phyloP scores from a whole-genome alignment of 2,797 vertebrate genomes.

The Tadarida brasiliensis region DNA sequence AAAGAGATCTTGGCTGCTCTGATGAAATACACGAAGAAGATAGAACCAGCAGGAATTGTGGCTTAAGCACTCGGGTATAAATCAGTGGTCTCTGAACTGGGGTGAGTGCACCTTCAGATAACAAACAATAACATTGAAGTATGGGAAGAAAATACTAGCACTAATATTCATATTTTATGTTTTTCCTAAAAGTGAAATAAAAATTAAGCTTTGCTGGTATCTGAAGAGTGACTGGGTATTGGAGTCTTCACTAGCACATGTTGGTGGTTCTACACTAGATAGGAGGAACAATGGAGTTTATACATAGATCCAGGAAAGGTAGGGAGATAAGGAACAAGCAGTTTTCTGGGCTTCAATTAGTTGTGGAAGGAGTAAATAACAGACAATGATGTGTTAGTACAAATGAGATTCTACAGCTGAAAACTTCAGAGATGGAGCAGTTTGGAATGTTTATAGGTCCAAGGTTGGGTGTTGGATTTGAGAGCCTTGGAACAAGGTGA shows the following conservation, averaged over 20 bases:
- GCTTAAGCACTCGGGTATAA: not conserved
- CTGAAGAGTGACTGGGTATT: not conserved
- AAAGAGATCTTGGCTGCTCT: not conserved
- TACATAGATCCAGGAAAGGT: not conserved
- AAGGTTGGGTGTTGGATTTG: not conserved
- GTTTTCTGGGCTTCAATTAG: not conserved
- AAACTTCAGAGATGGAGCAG: not conserved
- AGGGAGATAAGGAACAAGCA: not conserved
- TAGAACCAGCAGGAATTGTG: not conserved
- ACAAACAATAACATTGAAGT: not conserved
- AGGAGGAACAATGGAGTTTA: not conserved
- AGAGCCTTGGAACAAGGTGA: not conserved
- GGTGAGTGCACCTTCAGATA: not conserved
- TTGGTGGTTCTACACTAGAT: not conserved
- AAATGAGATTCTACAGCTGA: not conserved
- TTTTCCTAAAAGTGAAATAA: not conserved
- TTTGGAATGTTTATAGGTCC: not conserved
- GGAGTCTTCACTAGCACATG: not conserved
- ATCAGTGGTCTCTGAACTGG: not conserved
- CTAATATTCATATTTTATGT: not conserved
- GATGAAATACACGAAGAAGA: slow-evolving; percentile 27
- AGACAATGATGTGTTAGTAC: not conserved
- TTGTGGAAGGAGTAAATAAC: not conserved
- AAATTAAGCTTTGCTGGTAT: not conserved
- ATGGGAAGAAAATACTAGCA: not conserved